These are phyloP conservation scores for Anoplolepis gracilipes DNA, from an alignment of 1,140 invertebrate species.

Conservation along the genomic window DNA sequence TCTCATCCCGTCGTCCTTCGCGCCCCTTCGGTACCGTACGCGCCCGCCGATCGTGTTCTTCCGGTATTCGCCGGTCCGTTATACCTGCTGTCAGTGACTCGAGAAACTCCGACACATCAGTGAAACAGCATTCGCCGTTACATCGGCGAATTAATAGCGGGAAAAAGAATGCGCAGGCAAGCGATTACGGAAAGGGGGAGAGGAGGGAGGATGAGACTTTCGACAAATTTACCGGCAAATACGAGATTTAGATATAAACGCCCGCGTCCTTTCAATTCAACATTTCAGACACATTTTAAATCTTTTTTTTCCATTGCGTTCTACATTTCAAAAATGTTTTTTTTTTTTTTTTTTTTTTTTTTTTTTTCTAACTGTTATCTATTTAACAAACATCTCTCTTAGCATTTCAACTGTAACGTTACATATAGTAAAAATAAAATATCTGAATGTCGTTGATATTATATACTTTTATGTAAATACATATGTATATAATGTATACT, in stretches of 20 bases:
- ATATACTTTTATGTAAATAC: not conserved
- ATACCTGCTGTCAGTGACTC: conserved; percentile 70
- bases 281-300: not conserved
- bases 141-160: not conserved
- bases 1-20: conserved; percentile 70
- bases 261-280: not conserved
- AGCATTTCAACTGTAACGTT: not conserved
- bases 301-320: not conserved
- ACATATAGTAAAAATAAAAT: not conserved
- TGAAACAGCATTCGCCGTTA: conserved; percentile 32
- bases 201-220: not conserved
- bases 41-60: conserved; percentile 72
- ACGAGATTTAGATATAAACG: not conserved
- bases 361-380: conserved; percentile 1
- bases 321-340: not conserved
- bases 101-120: conserved; percentile 58
- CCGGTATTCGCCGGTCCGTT: conserved; percentile 73
- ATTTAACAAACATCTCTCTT: not conserved
- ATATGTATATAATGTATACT: not conserved
- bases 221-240: not conserved
- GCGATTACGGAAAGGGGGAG: not conserved
- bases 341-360: too few species aligned
- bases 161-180: not conserved
- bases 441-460: not conserved
- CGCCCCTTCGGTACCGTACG: conserved; percentile 72